Percentiles rank a stretch among this genome's conserved stretches.
Evolutionary conservation across 2,888 invertebrate species (phyloP).

Genomic region (Lithophane semibrunnea): DNA sequence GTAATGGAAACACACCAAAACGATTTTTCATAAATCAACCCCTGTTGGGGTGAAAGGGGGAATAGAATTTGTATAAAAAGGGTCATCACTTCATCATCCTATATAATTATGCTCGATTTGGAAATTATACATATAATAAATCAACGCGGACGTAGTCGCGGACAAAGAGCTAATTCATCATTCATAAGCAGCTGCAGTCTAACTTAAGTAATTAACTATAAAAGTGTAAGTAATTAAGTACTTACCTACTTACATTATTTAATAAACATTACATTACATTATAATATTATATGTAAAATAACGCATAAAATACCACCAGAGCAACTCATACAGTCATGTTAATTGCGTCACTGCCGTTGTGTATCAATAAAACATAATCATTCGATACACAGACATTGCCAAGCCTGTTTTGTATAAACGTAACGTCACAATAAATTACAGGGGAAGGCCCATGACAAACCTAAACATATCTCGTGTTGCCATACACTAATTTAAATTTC

Average conservation of each 20-base stretch:
- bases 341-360: not conserved
- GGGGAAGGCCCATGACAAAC: slow-evolving; percentile 37
- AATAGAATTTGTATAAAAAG: not conserved
- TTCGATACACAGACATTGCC: not conserved
- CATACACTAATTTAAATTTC: slow-evolving; percentile 11
- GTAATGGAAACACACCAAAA: too few relatives aligned
- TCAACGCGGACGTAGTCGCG: not conserved
- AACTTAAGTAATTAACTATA: not conserved
- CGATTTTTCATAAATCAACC: not conserved
- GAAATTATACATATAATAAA: too few relatives aligned
- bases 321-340: not conserved
- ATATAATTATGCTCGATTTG: too few relatives aligned
- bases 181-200: not conserved
- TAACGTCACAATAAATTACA: slow-evolving; percentile 6
- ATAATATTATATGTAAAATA: not conserved
- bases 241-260: too few relatives aligned
- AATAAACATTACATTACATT: too few relatives aligned
- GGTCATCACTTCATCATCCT: not conserved
- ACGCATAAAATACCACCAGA: not conserved
- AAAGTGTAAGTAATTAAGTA: too few relatives aligned
- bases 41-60: not conserved
- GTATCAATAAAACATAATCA: slow-evolving; percentile 7
- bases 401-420: not conserved
- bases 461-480: slow-evolving; percentile 5
- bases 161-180: not conserved